Evolutionary conservation across 2,113 vertebrate genomes (phyloP).

Genomic region (Porphyrio hochstetteri): DNA sequence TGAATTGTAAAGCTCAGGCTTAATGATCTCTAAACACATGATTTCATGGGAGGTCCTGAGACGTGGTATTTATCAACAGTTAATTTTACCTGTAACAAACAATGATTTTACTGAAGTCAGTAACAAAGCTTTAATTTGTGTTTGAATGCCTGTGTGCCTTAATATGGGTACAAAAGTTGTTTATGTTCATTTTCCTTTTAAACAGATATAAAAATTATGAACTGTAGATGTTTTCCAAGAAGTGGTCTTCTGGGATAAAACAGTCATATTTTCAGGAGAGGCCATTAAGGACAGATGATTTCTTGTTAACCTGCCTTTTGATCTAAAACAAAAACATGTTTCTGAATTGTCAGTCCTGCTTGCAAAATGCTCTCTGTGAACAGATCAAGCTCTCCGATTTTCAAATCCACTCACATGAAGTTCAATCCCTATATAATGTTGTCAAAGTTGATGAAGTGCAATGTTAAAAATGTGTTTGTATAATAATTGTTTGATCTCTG

Average conservation of each 20-base stretch:
- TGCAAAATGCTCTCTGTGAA: neutral
- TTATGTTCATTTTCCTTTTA: neutral
- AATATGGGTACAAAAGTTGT: neutral
- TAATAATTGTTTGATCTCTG: neutral
- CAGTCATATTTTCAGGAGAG: neutral
- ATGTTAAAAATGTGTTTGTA: neutral
- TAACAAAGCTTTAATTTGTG: neutral
- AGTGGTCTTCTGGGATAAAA: neutral
- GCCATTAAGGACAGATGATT: neutral
- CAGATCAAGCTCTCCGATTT: neutral
- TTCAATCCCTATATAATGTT: neutral
- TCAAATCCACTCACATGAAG: neutral
- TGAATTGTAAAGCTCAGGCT: neutral
- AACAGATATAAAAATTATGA: neutral
- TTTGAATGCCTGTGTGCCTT: neutral
- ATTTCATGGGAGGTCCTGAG: neutral
- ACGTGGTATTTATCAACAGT: neutral
- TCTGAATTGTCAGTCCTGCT: neutral
- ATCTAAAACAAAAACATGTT: neutral
- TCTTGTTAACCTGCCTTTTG: neutral
- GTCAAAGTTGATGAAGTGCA: neutral
- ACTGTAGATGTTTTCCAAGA: neutral
- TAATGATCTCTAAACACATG: neutral
- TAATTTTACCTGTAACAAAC: neutral
- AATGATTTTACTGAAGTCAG: neutral